Evolutionary conservation across 2,888 invertebrate genomes (phyloP).

Genomic region (Drosophila mimetica): DNA sequence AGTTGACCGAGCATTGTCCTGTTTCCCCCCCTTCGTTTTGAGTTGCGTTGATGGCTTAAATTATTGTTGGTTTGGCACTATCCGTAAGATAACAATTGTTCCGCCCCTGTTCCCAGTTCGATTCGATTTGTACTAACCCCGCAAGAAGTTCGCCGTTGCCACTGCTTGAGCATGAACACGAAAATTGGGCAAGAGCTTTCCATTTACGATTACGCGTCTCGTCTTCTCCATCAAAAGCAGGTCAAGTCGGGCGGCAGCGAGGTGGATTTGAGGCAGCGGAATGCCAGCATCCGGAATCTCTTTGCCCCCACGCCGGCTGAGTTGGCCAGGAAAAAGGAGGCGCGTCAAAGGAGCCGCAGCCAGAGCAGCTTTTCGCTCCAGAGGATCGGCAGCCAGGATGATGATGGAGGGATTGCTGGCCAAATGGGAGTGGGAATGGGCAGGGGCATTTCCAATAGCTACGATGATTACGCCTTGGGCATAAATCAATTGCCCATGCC

Average conservation of each 20-base stretch:
- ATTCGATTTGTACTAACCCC: constrained; percentile 56
- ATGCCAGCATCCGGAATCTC: constrained; percentile 79
- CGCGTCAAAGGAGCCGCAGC: constrained; percentile 69
- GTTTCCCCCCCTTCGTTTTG: constrained; percentile 23
- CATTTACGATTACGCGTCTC: constrained; percentile 62
- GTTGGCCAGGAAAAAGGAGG: constrained; percentile 60
- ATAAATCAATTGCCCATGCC: constrained; percentile 75
- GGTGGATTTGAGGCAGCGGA: constrained; percentile 70
- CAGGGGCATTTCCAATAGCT: constrained; percentile 60
- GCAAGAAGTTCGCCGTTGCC: constrained; percentile 18
- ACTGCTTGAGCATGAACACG: constrained; percentile 35
- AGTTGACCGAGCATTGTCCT: constrained; percentile 56
- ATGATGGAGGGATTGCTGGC: constrained; percentile 2
- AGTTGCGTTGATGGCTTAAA: constrained; percentile 46
- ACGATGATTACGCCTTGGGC: constrained; percentile 57
- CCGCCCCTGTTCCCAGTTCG: constrained; percentile 29
- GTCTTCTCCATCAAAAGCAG: constrained; percentile 65
- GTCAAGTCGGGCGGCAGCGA: constrained; percentile 67
- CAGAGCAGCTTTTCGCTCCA: constrained; percentile 69
- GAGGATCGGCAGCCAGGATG: constrained; percentile 35
- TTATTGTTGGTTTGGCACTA: constrained; percentile 41
- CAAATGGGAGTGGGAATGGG: constrained; percentile 1
- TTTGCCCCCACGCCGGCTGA: constrained; percentile 68
- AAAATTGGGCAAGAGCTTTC: constrained; percentile 25
- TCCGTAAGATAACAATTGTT: constrained; percentile 57